Evolutionary conservation across 2,888 invertebrate species (phyloP), one percentile per base, ranked within the genome.

Genomic region (Erebia epiphron): DNA sequence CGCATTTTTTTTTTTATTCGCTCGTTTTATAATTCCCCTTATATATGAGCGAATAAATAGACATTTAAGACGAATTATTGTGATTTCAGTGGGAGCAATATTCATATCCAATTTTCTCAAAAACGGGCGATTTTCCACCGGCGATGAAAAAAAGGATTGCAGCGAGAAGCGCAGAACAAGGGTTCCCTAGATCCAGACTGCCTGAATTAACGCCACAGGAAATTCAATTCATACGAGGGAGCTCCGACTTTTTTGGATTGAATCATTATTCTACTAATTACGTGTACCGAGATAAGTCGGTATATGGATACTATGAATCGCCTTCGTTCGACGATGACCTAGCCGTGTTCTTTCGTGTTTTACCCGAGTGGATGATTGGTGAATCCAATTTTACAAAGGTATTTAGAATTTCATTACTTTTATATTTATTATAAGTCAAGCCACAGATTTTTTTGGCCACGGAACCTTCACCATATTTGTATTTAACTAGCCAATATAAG

Each of bases 191-290:
- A 62, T 92, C 93, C 0, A 79, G 92, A 21, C 78, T 94, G 26
- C 93, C 93, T 1, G 80, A 79, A 65, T 90, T 94, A 70, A 88
- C 89, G 1, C 71, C 77, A 9, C 83, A 86, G 64, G 91, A 94
- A 83, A 75, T 82, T 7, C 75, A 78, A 7, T 79, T 78, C 43
- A 73, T 86, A 5, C 78, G 76, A 49, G 86, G 85, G 1, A 79
- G 78, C 13, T 77, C 82, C 0, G 85, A 85, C 70, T 81, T 80
- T 72, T 81, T 83, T 10, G 82, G 96, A 14, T 82, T 96, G n/a
- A 96, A 96, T 78, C 93, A 95, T 72, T 97, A 96, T 81, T 94
- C 94, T 0, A 85, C 94, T 1, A 82, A 16, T 7, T 72, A 73
- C 5, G 72, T 78, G n/a, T 80, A 78, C 56, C 78, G 79, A 63